These are phyloP conservation scores for Adelosebastes latens DNA, from an alignment of 2,797 vertebrate genomes.

Conservation along the genomic window DNA sequence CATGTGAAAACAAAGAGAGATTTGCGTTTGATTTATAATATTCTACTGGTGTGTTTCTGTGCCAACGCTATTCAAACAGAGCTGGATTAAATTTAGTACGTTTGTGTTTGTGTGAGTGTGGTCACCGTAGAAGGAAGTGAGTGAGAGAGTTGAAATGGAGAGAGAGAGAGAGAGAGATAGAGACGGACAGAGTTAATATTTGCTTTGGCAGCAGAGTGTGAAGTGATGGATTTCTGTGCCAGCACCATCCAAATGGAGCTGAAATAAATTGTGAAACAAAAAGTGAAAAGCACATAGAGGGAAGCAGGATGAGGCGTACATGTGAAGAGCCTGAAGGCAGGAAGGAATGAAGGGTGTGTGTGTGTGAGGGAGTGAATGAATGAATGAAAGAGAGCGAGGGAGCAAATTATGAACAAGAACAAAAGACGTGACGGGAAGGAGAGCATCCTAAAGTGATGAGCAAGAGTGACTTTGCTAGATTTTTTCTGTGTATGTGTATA, in stretches of 20 bases:
- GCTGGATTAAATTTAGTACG: slow-evolving; percentile 38
- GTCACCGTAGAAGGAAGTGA: slow-evolving; percentile 29
- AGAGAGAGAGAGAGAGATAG: slow-evolving; percentile 6
- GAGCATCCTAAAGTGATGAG: slow-evolving; percentile 8
- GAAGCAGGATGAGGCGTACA: slow-evolving; percentile 17
- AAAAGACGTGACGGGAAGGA: slow-evolving; percentile 34
- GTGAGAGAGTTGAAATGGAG: slow-evolving; percentile 16
- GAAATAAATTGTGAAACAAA: slow-evolving; percentile 51
- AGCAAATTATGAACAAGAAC: slow-evolving; percentile 12
- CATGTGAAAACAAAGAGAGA: slow-evolving; percentile 16
- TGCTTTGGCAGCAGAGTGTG: slow-evolving; percentile 51
- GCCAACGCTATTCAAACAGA: slow-evolving; percentile 23
- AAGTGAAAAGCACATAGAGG: slow-evolving; percentile 34
- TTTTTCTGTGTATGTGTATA: slow-evolving; percentile 18
- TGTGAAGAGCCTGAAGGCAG: slow-evolving; percentile 1
- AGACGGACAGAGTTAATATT: slow-evolving; percentile 55
- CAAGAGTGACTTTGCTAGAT: slow-evolving; percentile 3
- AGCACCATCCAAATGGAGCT: slow-evolving; percentile 44
- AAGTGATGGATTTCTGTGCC: slow-evolving; percentile 57
- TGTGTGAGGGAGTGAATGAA: not conserved
- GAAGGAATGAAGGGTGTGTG: slow-evolving; percentile 24
- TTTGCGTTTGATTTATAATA: slow-evolving; percentile 24
- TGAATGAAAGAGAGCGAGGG: not conserved
- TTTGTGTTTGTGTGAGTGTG: slow-evolving; percentile 33
- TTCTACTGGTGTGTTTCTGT: slow-evolving; percentile 10